Base-by-base conservation (phyloP, 2,888 invertebrate genomes). In the Therioaphis trifolii region DNA sequence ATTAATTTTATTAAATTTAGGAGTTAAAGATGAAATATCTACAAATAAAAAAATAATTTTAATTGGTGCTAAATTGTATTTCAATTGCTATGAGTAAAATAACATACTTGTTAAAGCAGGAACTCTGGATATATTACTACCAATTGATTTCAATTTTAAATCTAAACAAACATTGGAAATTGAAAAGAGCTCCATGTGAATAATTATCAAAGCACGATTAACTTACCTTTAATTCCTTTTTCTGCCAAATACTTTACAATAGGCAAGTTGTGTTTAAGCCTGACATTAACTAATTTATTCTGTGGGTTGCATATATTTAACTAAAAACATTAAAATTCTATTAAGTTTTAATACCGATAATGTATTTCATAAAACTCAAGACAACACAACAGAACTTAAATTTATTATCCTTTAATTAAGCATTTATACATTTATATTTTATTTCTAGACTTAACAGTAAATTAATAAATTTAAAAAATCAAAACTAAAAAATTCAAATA, bases 241-340 rank as follows among this genome's bases (percentile, higher is more conserved):
- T 82, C 82, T 18, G 72, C 82, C 40, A 82, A 66, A 52, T 74
- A 63, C 40, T 74, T 82, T 7, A 82, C 49, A 15, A 82, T 66
- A 29, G 82, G 82, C 4, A 82, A 63, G 7, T 49, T 82, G 24
- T 82, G 82, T 61, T 82, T 82, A 40, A 82, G 72, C 29, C 63
- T 72, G 2, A 82, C 74, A 63, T 82, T 82, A 3, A 74, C 74
- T 61, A 82, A 52, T 74, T 82, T 82, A 40, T 82, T 82, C 66
- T 74, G 74, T 35, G 82, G 72, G 49, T 52, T 63, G 40, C 46
- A 74, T 40, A 40, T 35, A 66, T 82, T 82, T 18, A 82, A 74
- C 82, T 82, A 40, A 27, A 82, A 82, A 18, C 9, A 40, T 4
- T 21, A 27, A n/a, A 46, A 14, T 15, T 27, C n/a, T 18, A 66